Conservation (phyloP, 2,888 invertebrate genomes). For the Machimus rusticus region DNA sequence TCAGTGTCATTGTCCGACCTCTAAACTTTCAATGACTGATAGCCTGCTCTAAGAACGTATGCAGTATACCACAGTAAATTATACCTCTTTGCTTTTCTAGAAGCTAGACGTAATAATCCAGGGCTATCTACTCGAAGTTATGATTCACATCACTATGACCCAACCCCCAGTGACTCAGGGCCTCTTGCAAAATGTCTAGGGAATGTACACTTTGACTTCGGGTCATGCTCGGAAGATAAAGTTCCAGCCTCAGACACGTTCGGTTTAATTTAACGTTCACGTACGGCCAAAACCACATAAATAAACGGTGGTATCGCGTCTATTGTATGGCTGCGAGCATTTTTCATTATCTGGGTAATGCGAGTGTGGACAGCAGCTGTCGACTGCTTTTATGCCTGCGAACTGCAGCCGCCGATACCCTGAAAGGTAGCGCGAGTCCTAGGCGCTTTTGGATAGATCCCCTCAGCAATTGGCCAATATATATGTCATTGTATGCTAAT, state of each 20-base stretch:
- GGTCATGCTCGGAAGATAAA: constrained; percentile 12
- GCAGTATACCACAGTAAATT: background rate
- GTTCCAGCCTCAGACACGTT: background rate
- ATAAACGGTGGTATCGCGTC: background rate
- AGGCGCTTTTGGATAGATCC: background rate
- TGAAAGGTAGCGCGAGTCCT: background rate
- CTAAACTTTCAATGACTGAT: too few relatives aligned
- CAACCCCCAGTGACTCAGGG: background rate
- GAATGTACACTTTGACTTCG: constrained; percentile 12
- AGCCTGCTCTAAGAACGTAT: background rate
- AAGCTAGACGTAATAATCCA: background rate
- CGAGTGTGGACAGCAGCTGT: constrained; percentile 14
- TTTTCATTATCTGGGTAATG: constrained; percentile 15
- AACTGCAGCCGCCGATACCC: background rate
- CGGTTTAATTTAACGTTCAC: constrained; percentile 18
- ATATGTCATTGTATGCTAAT: constrained; percentile 47
- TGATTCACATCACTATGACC: background rate
- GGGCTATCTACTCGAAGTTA: background rate
- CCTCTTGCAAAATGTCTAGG: background rate
- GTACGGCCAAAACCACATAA: background rate
- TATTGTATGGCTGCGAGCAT: background rate
- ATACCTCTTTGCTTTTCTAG: background rate
- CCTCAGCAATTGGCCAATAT: constrained; percentile 35
- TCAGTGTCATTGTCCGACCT: too few relatives aligned
- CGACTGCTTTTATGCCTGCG: background rate